Evolutionary conservation across 1,140 invertebrate genomes (phyloP).

Genomic region (Chymomyza costata): DNA sequence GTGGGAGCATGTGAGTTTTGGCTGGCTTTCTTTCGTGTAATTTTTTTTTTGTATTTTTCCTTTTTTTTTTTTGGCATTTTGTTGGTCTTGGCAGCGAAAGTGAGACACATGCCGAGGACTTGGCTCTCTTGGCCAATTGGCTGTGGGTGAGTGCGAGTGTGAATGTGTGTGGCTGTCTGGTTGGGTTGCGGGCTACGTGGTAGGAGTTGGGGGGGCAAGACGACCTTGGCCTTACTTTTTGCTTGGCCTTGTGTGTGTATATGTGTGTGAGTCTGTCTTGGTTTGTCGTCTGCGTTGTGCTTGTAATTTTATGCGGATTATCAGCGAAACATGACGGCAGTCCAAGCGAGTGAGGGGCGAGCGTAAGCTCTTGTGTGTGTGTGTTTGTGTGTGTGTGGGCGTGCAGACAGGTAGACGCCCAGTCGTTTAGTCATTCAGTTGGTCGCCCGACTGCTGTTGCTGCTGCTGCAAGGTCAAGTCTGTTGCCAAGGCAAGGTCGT

Average conservation of each 20-base stretch:
- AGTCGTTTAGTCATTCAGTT: too few species aligned
- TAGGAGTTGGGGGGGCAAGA: slow-evolving; percentile 34
- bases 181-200: slow-evolving; percentile 14
- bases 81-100: slow-evolving; percentile 39
- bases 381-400: too few species aligned
- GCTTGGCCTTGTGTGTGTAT: slow-evolving; percentile 25
- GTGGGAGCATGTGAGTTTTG: not conserved
- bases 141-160: slow-evolving; percentile 30
- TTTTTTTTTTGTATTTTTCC: slow-evolving; percentile 17
- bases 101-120: slow-evolving; percentile 57
- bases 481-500: slow-evolving; percentile 40
- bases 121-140: slow-evolving; percentile 60
- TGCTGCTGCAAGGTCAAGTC: slow-evolving; percentile 54
- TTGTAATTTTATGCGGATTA: slow-evolving; percentile 74
- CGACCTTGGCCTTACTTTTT: slow-evolving; percentile 70
- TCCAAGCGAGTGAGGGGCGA: slow-evolving; percentile 4
- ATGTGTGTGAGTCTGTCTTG: not conserved
- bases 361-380: slow-evolving; percentile 34
- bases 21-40: slow-evolving; percentile 9
- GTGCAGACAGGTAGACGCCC: slow-evolving; percentile 37
- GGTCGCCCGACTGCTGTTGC: slow-evolving; percentile 15
- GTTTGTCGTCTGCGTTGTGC: slow-evolving; percentile 40
- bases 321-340: slow-evolving; percentile 27
- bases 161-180: slow-evolving; percentile 8
- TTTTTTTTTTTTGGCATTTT: slow-evolving; percentile 19